A percentile compares a stretch with the other conserved stretches of the same genome.
Conservation (phyloP, 2,113 vertebrate genomes). For the Loxodonta africana region DNA sequence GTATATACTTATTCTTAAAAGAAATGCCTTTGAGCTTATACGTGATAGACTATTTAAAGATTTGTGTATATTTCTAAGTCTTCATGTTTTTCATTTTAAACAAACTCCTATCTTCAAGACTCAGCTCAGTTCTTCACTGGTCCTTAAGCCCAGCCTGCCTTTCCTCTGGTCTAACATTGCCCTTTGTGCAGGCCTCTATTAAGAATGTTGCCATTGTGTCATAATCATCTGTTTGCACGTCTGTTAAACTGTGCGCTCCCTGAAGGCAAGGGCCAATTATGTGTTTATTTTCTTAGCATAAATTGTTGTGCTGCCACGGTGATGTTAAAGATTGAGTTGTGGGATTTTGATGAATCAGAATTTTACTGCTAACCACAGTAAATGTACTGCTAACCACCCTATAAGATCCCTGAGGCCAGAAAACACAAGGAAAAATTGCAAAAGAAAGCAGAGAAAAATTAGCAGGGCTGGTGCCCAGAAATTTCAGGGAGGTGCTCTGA, state of each 20-base stretch:
- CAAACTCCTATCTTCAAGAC: background rate
- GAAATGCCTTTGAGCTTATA: background rate
- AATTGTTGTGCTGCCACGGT: background rate
- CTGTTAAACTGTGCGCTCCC: background rate
- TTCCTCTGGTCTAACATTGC: background rate
- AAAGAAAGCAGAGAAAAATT: background rate
- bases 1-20: constrained; percentile 3
- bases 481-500: background rate
- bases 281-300: background rate
- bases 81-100: background rate
- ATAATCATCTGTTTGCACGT: constrained; percentile 23
- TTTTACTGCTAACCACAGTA: background rate
- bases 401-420: background rate
- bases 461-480: background rate
- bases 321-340: background rate
- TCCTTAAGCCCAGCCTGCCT: background rate
- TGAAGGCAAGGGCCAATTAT: background rate
- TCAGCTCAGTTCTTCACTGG: background rate
- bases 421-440: background rate
- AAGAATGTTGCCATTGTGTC: background rate
- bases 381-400: background rate
- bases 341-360: background rate
- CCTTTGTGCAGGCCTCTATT: background rate
- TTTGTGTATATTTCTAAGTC: background rate
- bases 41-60: background rate